Evolutionary conservation across 2,888 invertebrate species (phyloP).

Genomic region (Hoplodrina ambigua): DNA sequence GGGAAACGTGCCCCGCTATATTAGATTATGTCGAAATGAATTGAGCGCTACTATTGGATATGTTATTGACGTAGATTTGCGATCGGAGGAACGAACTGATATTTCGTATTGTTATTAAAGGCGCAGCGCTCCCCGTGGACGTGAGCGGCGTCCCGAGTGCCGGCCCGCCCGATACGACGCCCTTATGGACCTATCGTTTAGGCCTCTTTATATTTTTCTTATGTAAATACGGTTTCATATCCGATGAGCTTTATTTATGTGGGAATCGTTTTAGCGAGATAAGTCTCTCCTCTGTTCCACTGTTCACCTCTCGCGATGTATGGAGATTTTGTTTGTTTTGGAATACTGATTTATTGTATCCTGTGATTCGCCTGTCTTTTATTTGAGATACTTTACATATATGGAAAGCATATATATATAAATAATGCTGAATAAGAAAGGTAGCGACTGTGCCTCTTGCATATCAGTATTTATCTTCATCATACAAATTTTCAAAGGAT

Average conservation of each 20-base stretch:
- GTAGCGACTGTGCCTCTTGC: conserved; percentile 35
- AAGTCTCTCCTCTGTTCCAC: conserved; percentile 85
- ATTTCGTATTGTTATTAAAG: conserved; percentile 91
- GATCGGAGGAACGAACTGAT: conserved; percentile 91
- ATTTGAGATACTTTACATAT: conserved; percentile 59
- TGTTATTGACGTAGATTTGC: conserved; percentile 91
- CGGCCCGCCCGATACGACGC: conserved; percentile 80
- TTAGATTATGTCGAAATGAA: conserved; percentile 90
- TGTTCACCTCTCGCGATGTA: conserved; percentile 86
- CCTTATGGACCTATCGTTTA: conserved; percentile 89
- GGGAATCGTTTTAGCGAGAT: conserved; percentile 90
- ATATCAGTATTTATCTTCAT: conserved; percentile 49
- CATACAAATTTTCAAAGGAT: conserved; percentile 68
- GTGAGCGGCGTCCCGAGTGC: conserved; percentile 81
- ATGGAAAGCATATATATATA: background rate
- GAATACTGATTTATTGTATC: conserved; percentile 82
- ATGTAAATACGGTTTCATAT: conserved; percentile 90
- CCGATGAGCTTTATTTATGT: conserved; percentile 91
- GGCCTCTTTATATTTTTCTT: conserved; percentile 90
- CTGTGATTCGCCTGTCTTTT: conserved; percentile 63
- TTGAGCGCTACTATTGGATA: conserved; percentile 90
- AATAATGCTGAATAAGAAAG: background rate
- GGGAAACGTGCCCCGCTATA: conserved; percentile 89
- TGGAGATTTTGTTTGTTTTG: conserved; percentile 83
- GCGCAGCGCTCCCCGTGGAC: conserved; percentile 82